Base-by-base conservation (phyloP, 2,888 invertebrate genomes). In the Eupsilia transversa region DNA sequence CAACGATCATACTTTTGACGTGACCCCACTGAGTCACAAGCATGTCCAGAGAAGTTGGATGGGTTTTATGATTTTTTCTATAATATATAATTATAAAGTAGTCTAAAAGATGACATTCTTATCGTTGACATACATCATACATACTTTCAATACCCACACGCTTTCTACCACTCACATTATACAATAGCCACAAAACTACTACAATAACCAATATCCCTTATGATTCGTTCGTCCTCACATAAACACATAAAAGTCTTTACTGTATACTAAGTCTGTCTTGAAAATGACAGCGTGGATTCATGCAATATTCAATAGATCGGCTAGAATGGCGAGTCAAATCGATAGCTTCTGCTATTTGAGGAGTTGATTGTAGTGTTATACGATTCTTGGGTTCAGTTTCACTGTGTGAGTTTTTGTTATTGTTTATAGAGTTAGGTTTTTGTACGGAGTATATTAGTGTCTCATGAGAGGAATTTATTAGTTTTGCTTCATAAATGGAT, bases 221-320 rank as follows among this genome's bases (percentile, higher is more conserved):
- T 52, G 64, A 65, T 82, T 64, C 66, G 35, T 65, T 78, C 69
- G 59, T 68, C 33, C 43, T 5, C 56, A 78, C 69, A 82, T 72
- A 71, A 67, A 61, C 23, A 74, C 61, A 65, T 64, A 67, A 52
- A 72, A 68, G 64, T 63, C 57, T 61, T 33, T 27, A 59, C 35
- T 33, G 59, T 83, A 61, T 30, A 65, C 43, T 57, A n/a, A 80
- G 66, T 27, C 65, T 56, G 68, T 83, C 74, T 86, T 76, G 65
- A 65, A 85, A 80, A 84, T 71, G 79, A 85, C 80, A 71, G 65
- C 70, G 61, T 33, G 38, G 61, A 72, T 77, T 87, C 85, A 86
- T 87, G 76, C 67, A 84, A 86, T 87, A 87, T 87, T 87, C 86
- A 87, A 60, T 69, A 61, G 82, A 49, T 20, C 49, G 74, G 75